Evolutionary conservation across 2,113 vertebrate genomes (phyloP), one percentile per base, ranked within the genome.

Genomic region (Lepus europaeus): DNA sequence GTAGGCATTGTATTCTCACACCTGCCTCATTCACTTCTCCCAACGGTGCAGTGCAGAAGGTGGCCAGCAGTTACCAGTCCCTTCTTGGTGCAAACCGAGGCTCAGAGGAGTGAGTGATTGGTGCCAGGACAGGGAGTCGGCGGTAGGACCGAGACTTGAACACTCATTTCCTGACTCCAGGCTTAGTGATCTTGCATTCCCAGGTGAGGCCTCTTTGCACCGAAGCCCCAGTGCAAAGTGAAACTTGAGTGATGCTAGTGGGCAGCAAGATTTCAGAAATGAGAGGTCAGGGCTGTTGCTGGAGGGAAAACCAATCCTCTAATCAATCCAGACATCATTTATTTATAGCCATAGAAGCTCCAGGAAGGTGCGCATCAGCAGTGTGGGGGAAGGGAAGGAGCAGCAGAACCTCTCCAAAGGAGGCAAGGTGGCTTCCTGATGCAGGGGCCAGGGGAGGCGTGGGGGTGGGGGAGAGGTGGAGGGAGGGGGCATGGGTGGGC

Each of bases 301-400:
- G 9, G 96, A 97, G 94, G 5, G 95, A 97, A 97, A 94, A 89
- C 95, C 90, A 88, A 83, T 96, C 61, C 91, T 97, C 95, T 87
- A 96, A 98, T 98, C 97, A 97, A 97, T 97, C 66, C 72, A 82
- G 95, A 94, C 96, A 97, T 98, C 95, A 95, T 95, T 97, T 97
- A 98, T 98, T 97, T 96, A 98, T 96, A 87, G 93, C n/a, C 49
- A 17, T 0, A 61, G 95, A 93, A 84, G 95, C 63, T 89, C 72
- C 14, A 95, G 96, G 13, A 12, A 77, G 96, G 97, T 93, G 91
- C 80, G 59, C 9, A 49, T 61, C 0, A 1, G 95, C 93, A 95
- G 82, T 83, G 80, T 77, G 8, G 12, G 66, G 36, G 53, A 39
- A 31, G 73, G 76, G 69, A 69, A 39, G 49, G 61, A 53, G 81